Evolutionary conservation across 2,797 vertebrate species (phyloP), one percentile per base, ranked within the genome.

Genomic region (Saxicola maurus): DNA sequence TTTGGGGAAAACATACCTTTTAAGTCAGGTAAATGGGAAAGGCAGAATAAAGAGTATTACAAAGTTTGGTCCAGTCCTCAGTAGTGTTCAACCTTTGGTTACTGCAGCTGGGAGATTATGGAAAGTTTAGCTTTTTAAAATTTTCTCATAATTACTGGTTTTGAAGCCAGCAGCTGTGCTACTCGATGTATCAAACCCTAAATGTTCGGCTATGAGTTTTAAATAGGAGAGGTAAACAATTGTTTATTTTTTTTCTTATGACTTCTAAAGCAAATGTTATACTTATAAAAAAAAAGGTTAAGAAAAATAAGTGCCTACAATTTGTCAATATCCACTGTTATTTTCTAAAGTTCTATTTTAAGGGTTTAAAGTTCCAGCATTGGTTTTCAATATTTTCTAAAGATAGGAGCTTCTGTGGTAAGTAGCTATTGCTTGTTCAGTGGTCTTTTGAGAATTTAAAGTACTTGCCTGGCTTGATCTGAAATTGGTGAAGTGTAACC

Each of bases 121-220:
- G 49, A 38, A 71, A 59, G 30, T 65, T 80, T 13, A 17, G 19
- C 19, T 71, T 64, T 16, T 35, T 12, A 40, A 66, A 35, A 7
- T 62, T 67, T 82, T 65, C 45, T 84, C 30, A 5, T 46, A 49
- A 61, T 78, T 23, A 37, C 15, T 84, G 33, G 11, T 61, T 93
- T 84, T 93, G 46, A 85, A 89, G 45, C 55, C 86, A 60, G 64
- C 42, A 85, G 35, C 43, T 94, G 52, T 92, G 43, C 93, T 86
- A 67, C n/a, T 87, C 28, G 10, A 64, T 83, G 56, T 11, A 49
- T 80, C 59, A 91, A 93, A 78, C 33, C 37, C 35, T 35, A 27
- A 21, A 20, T 64, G 21, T 72, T 87, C 30, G 81, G 13, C 16
- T 56, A 2, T 33, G 38, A 42, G 16, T 49, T 83, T 72, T 61